These are phyloP conservation scores for Mythimna pallens DNA, from an alignment of 2,888 invertebrate species.

Conservation along the genomic window DNA sequence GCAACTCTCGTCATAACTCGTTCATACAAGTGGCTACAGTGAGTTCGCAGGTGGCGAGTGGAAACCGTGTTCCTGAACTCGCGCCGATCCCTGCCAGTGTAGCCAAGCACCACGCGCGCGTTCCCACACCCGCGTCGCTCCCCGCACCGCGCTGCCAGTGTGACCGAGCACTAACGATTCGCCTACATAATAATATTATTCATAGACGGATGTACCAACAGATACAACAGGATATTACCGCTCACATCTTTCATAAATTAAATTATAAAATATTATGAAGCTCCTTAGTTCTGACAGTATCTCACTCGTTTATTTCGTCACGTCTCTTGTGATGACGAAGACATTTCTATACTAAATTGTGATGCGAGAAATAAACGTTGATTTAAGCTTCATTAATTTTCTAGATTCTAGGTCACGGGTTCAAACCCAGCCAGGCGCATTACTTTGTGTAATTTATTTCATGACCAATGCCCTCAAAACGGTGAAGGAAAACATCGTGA, in stretches of 20 bases:
- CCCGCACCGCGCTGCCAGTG: no score
- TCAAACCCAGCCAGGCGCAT: no score
- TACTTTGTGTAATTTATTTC: no score
- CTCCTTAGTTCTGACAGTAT: constrained; percentile 5
- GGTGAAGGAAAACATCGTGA: no score
- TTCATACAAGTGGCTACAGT: no score
- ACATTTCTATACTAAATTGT: constrained; percentile 2
- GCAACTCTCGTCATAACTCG: no score
- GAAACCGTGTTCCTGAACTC: no score
- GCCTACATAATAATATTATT: neutral
- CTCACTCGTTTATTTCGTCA: constrained; percentile 4
- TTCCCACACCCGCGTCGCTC: no score
- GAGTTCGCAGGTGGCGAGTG: no score
- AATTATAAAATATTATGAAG: constrained; percentile 12
- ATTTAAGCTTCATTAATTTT: neutral
- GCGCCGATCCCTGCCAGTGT: no score
- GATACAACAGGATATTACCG: neutral
- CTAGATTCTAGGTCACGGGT: neutral
- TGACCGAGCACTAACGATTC: neutral
- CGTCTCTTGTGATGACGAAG: neutral
- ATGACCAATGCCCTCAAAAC: no score
- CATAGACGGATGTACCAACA: neutral
- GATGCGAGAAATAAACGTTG: neutral
- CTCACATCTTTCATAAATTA: constrained; percentile 13
- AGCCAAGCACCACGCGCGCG: no score